These are phyloP conservation scores for Dromaius novaehollandiae DNA, from an alignment of 2,113 vertebrate genomes.

Conservation along the genomic window DNA sequence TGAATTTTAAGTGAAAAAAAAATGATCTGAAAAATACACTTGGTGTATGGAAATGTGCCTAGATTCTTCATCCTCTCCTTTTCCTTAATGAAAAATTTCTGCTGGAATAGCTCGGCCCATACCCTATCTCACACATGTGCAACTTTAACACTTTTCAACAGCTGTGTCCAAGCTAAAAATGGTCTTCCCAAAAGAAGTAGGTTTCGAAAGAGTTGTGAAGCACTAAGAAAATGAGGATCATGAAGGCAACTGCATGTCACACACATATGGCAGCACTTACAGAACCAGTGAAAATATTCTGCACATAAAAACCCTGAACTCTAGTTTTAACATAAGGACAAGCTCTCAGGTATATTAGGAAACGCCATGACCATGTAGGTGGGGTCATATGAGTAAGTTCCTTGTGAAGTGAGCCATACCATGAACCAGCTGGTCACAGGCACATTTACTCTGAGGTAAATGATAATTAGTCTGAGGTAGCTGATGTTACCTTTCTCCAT, in stretches of 20 bases:
- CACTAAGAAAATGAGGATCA: not conserved
- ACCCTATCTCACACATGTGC: not conserved
- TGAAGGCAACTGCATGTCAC: not conserved
- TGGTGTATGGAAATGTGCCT: not conserved
- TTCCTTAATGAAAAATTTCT: not conserved
- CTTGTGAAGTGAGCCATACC: not conserved
- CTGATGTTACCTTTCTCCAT: not conserved
- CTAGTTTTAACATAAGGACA: not conserved
- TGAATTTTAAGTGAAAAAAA: slow-evolving; percentile 30
- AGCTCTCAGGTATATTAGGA: not conserved
- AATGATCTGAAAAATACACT: not conserved
- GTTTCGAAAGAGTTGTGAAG: not conserved
- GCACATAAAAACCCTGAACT: not conserved
- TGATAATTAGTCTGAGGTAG: not conserved
- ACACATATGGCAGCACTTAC: not conserved
- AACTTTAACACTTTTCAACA: not conserved
- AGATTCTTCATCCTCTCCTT: not conserved
- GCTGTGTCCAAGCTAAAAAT: not conserved
- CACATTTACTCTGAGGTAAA: not conserved
- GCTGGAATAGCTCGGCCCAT: not conserved
- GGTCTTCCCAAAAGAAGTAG: not conserved
- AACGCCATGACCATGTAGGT: not conserved
- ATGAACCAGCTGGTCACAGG: not conserved
- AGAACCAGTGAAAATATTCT: not conserved
- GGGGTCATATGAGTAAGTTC: not conserved